A percentile compares a stretch with the other conserved stretches of the same genome.
Conservation (phyloP, 2,113 vertebrate species). For the Erythrolamprus reginae region DNA sequence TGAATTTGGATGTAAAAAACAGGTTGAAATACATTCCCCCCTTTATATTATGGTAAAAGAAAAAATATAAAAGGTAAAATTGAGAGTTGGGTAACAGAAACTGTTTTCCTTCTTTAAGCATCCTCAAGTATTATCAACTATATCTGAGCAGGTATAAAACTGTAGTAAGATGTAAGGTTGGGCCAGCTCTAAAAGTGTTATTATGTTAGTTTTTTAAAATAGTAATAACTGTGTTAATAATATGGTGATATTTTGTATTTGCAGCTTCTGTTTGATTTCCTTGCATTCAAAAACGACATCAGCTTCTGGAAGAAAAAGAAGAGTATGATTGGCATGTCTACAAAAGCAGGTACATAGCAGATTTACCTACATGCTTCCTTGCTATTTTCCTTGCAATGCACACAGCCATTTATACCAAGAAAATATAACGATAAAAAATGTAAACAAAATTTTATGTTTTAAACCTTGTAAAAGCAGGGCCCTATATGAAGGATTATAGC, state of each 20-base stretch:
- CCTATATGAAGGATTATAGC: background rate
- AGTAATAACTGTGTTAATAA: background rate
- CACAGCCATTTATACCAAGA: background rate
- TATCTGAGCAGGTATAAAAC: background rate
- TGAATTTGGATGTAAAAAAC: background rate
- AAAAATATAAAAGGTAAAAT: background rate
- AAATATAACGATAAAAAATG: background rate
- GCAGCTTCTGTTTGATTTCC: constrained; percentile 95
- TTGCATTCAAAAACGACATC: constrained; percentile 98
- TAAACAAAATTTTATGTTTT: background rate
- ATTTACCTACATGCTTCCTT: background rate
- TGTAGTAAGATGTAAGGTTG: background rate
- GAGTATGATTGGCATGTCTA: constrained; percentile 97
- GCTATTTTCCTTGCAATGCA: background rate
- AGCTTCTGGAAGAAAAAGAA: constrained; percentile 98
- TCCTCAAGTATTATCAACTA: background rate
- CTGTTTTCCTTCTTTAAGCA: background rate
- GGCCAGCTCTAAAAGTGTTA: background rate
- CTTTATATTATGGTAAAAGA: background rate
- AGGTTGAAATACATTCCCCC: background rate
- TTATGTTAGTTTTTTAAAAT: background rate
- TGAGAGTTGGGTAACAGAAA: background rate
- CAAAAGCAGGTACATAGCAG: constrained; percentile 84
- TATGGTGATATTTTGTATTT: constrained; percentile 23
- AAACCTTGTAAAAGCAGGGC: background rate